Conservation (phyloP, 2,113 vertebrate genomes). For the Orcinus orca region DNA sequence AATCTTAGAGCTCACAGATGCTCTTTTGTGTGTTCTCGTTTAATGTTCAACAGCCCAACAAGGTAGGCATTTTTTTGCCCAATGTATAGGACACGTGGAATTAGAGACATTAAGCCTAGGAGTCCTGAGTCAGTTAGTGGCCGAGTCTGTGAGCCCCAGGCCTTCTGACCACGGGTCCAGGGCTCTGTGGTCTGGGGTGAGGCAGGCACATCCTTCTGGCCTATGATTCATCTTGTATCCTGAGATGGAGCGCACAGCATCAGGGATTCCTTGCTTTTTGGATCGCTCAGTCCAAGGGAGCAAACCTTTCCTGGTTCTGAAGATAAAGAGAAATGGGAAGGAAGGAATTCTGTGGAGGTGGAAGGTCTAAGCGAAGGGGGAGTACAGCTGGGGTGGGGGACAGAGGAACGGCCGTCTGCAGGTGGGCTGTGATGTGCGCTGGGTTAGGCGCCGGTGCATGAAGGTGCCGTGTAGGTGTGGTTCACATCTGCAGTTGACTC, state of each 20-base stretch:
- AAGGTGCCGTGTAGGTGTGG: background rate
- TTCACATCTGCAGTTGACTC: rapidly evolving
- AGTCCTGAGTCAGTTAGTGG: background rate
- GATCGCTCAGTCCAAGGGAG: background rate
- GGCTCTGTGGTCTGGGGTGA: background rate
- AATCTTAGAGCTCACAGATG: background rate
- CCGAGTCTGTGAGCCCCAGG: background rate
- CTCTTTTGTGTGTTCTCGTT: background rate
- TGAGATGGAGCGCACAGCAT: rapidly evolving
- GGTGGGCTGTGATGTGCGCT: rapidly evolving
- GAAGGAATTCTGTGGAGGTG: background rate
- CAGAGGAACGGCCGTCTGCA: rapidly evolving
- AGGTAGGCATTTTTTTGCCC: background rate
- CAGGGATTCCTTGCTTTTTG: background rate
- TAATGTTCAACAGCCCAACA: rapidly evolving
- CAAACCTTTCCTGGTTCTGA: background rate
- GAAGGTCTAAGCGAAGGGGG: background rate
- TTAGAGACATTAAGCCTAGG: background rate
- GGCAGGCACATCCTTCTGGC: background rate
- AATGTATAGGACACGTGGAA: background rate
- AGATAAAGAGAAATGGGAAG: background rate
- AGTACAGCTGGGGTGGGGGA: rapidly evolving
- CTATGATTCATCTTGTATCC: background rate
- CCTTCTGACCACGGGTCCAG: background rate
- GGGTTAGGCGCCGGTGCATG: rapidly evolving